These are phyloP conservation scores for Hoplodrina ambigua DNA, from an alignment of 2,888 invertebrate species.

Conservation along the genomic window DNA sequence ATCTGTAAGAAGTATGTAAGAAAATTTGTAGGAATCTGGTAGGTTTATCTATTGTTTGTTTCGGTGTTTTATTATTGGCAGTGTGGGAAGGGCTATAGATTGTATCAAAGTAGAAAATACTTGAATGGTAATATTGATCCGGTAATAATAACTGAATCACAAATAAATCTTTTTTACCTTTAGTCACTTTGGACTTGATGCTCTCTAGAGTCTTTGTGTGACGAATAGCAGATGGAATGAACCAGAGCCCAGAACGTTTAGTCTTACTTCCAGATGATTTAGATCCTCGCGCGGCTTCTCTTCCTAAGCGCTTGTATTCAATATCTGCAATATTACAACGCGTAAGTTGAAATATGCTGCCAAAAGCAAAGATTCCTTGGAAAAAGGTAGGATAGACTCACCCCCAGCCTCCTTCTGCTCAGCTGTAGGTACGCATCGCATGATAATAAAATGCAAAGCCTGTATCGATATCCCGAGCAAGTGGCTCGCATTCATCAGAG, in stretches of 20 bases:
- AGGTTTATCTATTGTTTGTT: no score
- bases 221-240: conserved; percentile 87
- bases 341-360: background rate
- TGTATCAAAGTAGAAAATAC: conserved; percentile 1
- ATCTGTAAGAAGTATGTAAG: no score
- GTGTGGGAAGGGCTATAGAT: no score
- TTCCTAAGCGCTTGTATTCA: conserved; percentile 87
- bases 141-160: background rate
- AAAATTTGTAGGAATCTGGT: background rate
- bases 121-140: conserved; percentile 3
- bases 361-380: background rate
- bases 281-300: conserved; percentile 73
- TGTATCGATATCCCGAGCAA: conserved; percentile 87
- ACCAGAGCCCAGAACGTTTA: conserved; percentile 86
- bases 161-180: conserved; percentile 69
- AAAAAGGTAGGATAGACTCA: conserved; percentile 60
- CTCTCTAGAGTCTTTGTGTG: conserved; percentile 88
- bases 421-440: conserved; percentile 90
- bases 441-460: conserved; percentile 86
- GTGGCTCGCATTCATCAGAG: conserved; percentile 90
- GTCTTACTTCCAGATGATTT: conserved; percentile 77
- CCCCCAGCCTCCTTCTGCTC: conserved; percentile 89
- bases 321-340: conserved; percentile 77
- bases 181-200: conserved; percentile 86
- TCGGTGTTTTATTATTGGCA: no score